A percentile compares a stretch with the other conserved stretches of the same genome.
These are phyloP conservation scores for Pipistrellus pygmaeus DNA, from an alignment of 2,797 vertebrate genomes.

Conservation along the genomic window DNA sequence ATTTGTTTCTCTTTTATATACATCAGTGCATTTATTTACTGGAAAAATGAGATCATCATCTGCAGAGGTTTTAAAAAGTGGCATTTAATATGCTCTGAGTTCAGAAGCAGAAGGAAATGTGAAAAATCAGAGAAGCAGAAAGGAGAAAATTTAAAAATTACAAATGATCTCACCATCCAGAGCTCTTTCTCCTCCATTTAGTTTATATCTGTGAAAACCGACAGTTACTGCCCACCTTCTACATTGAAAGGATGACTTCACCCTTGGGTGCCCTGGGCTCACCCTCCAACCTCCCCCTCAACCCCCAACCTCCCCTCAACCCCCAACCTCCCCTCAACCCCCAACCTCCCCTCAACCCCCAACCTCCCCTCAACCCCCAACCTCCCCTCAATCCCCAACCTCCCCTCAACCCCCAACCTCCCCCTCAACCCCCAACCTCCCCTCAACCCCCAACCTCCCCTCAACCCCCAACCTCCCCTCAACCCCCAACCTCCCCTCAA, in stretches of 20 bases:
- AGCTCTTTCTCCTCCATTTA: not conserved
- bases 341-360: too few species aligned
- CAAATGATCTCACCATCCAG: not conserved
- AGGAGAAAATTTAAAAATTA: not conserved
- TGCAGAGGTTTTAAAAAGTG: not conserved
- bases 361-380: too few species aligned
- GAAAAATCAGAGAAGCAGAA: not conserved
- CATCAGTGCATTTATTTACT: not conserved
- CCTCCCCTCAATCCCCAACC: too few species aligned
- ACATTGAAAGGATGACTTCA: not conserved
- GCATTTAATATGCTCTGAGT: not conserved
- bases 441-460: too few species aligned
- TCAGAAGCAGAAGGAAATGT: conserved; percentile 8
- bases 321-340: too few species aligned
- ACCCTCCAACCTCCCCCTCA: too few species aligned
- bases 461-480: too few species aligned
- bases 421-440: too few species aligned
- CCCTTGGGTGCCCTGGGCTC: not conserved
- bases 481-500: too few species aligned
- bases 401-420: not conserved
- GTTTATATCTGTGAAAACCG: not conserved
- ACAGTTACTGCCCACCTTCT: not conserved
- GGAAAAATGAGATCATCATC: not conserved
- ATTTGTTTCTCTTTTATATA: not conserved
- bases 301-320: too few species aligned